Evolutionary conservation across 1,140 invertebrate species (phyloP).

Genomic region (Drosophila pseudoobscura): DNA sequence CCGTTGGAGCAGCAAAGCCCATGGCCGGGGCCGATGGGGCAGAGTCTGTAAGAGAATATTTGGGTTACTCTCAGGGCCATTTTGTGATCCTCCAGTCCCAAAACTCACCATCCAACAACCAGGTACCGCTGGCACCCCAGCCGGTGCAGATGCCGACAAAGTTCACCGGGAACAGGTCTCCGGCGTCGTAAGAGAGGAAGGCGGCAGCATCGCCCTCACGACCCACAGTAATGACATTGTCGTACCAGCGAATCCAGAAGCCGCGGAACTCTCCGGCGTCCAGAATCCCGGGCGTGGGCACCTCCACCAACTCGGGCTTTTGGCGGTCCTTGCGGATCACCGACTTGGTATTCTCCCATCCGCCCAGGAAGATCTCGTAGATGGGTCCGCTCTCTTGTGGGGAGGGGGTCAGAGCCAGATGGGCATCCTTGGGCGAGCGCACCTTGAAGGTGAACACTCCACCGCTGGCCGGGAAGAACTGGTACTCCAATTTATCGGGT

Average conservation of each 20-base stretch:
- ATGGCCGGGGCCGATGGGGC: constrained; percentile 57
- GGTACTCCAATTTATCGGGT: constrained; percentile 91
- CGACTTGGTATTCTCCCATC: constrained; percentile 93
- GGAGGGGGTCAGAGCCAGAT: constrained; percentile 88
- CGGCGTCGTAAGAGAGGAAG: constrained; percentile 89
- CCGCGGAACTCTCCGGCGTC: constrained; percentile 89
- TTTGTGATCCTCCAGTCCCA: neutral
- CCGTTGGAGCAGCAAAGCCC: constrained; percentile 61
- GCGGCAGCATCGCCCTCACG: constrained; percentile 86
- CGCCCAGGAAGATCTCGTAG: constrained; percentile 92
- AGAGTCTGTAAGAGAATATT: constrained; percentile 32
- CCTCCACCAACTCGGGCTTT: constrained; percentile 90
- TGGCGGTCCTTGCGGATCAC: constrained; percentile 90
- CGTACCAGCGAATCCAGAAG: constrained; percentile 92
- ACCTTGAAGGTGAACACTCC: constrained; percentile 90
- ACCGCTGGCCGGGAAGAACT: constrained; percentile 88
- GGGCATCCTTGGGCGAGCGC: constrained; percentile 90
- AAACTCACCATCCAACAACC: constrained; percentile 90
- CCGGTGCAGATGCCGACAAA: constrained; percentile 92
- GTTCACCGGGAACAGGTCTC: constrained; percentile 87
- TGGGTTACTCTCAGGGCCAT: neutral
- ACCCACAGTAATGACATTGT: constrained; percentile 84
- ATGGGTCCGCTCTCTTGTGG: constrained; percentile 89
- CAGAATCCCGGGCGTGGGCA: constrained; percentile 88
- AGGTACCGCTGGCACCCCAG: constrained; percentile 92